Evolutionary conservation across 2,888 invertebrate species (phyloP), one percentile per base, ranked within the genome.

Genomic region (Drosophila birchii): DNA sequence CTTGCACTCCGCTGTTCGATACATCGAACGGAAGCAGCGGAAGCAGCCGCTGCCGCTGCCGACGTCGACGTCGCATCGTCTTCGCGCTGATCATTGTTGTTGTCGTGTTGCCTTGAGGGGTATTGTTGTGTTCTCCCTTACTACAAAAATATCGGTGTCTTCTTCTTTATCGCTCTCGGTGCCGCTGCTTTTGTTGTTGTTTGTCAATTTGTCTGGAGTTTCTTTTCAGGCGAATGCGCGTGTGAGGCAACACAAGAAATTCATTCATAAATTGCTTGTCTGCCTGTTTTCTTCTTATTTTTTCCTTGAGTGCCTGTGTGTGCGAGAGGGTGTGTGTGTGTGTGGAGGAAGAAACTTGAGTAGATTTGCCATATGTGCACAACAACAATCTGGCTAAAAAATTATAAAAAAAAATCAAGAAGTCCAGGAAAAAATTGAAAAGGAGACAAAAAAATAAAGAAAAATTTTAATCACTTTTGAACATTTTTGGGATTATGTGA

Each of bases 191-290:
- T 49, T 51, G 59, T 43, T 60, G 60, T 68, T 68, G 68, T 68
- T 51, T 51, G 51, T 51, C 68, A 68, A 60, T 41, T 61, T 63
- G 74, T 75, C 78, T 81, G 84, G 68, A 76, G 83, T 78, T 81
- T 66, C 75, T 58, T 58, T 69, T 56, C 43, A 60, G 57, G 56
- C 80, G 86, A 86, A 89, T 73, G 84, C 82, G 79, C 82, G 90
- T 91, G 88, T 75, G 79, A 91, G 79, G 91, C 91, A 91, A 91
- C 88, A 86, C 72, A 80, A 91, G 88, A 91, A 91, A 90, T 91
- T 91, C 91, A 91, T 91, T 91, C 91, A 91, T 91, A 87, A 91
- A 84, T 82, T 73, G 68, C 76, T 49, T 68, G 75, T 74, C 49
- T 45, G 75, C 66, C 36, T 49, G 44, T 56, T 56, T 61, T 20